phyloP scores from a whole-genome alignment of 2,888 invertebrate genomes.

The Melanotus villosus region DNA sequence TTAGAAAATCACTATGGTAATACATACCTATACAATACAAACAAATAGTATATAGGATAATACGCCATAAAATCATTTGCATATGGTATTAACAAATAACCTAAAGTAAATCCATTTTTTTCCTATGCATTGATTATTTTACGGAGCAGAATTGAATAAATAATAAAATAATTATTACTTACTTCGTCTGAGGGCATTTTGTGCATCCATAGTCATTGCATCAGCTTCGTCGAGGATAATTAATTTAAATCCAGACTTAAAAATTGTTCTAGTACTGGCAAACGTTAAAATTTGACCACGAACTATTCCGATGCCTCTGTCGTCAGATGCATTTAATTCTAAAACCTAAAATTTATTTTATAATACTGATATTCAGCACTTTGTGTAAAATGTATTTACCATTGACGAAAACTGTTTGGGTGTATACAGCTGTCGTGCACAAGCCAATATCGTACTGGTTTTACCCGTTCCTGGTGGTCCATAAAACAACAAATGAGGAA shows the following conservation, averaged over 20 bases:
- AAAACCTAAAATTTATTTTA: slow-evolving; percentile 74
- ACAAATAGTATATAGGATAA: neutral
- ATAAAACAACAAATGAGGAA: slow-evolving; percentile 97
- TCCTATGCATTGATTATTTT: neutral
- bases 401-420: slow-evolving; percentile 93
- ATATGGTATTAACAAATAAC: neutral
- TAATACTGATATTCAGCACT: neutral
- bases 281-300: slow-evolving; percentile 95
- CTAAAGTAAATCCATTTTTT: neutral
- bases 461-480: slow-evolving; percentile 99
- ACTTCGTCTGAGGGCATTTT: slow-evolving; percentile 96
- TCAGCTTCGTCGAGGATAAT: slow-evolving; percentile 99
- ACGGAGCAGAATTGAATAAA: neutral
- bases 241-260: slow-evolving; percentile 93
- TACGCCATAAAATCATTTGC: neutral
- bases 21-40: slow-evolving; percentile 26
- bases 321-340: slow-evolving; percentile 98
- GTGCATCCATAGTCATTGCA: slow-evolving; percentile 99
- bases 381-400: slow-evolving; percentile 73
- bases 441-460: slow-evolving; percentile 97
- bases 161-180: slow-evolving; percentile 65
- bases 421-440: slow-evolving; percentile 92
- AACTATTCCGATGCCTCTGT: slow-evolving; percentile 96
- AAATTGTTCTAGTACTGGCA: slow-evolving; percentile 96
- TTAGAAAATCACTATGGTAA: slow-evolving; percentile 22